Conservation (phyloP, 2,797 vertebrate genomes). For the Notoglanidium macrostoma region DNA sequence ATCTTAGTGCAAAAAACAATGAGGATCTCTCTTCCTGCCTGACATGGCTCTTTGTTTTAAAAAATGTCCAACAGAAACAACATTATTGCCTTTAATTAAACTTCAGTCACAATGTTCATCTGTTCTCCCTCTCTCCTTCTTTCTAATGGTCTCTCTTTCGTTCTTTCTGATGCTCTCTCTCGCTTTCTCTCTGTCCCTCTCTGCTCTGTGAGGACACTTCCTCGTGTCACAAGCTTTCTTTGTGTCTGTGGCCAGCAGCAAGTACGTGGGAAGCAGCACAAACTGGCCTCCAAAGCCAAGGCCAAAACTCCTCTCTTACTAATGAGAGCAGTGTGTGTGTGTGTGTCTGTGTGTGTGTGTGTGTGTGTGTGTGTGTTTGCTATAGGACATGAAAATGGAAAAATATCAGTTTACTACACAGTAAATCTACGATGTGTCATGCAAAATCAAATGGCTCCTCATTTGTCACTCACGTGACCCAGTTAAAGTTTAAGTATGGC, state of each 20-base stretch:
- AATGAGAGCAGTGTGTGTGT: constrained; percentile 46
- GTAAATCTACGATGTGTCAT: background rate
- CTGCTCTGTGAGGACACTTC: constrained; percentile 57
- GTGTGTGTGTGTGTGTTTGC: constrained; percentile 5
- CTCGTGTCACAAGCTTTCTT: constrained; percentile 62
- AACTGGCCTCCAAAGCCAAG: constrained; percentile 46
- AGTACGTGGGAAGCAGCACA: constrained; percentile 61
- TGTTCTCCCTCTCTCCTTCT: constrained; percentile 35
- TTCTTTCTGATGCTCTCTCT: constrained; percentile 5
- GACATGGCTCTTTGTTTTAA: constrained; percentile 51
- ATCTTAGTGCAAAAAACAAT: constrained; percentile 9
- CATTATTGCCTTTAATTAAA: constrained; percentile 65
- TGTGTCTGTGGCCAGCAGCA: constrained; percentile 58
- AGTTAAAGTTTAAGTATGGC: background rate
- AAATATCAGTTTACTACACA: background rate
- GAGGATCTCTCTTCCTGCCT: constrained; percentile 35
- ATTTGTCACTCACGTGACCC: background rate
- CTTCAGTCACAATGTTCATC: constrained; percentile 56
- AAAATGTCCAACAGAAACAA: constrained; percentile 57
- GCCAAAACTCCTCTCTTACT: constrained; percentile 48
- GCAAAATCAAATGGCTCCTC: background rate
- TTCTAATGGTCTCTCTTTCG: constrained; percentile 12
- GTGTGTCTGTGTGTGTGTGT: constrained; percentile 8
- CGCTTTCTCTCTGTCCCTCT: constrained; percentile 35
- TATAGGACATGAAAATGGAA: background rate